Evolutionary conservation across 2,888 invertebrate genomes (phyloP).

Genomic region (Gastracanthus pulcherrimus): DNA sequence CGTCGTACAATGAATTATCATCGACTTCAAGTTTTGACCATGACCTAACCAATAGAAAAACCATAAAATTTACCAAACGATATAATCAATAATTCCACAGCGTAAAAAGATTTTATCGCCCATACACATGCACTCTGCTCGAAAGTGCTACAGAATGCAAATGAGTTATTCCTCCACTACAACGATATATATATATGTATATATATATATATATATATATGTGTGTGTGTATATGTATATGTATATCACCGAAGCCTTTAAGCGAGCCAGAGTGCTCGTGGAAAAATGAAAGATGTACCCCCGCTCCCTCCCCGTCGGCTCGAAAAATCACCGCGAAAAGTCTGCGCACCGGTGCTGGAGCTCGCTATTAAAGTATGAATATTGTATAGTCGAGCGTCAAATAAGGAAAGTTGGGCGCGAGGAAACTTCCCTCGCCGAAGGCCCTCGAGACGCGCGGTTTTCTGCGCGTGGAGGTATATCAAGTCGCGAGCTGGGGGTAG

Average conservation of each 20-base stretch:
- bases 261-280: not conserved
- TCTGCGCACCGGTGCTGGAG: not conserved
- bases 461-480: conserved; percentile 2
- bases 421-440: conserved; percentile 35
- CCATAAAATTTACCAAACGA: no score
- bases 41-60: no score
- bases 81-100: no score
- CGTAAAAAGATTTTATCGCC: not conserved
- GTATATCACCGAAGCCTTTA: conserved; percentile 1
- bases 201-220: not conserved
- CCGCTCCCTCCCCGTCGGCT: not conserved
- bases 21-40: no score
- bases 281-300: conserved; percentile 30
- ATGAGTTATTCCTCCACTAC: conserved; percentile 15
- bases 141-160: not conserved
- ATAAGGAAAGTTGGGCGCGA: conserved; percentile 53
- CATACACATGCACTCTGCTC: no score
- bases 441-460: conserved; percentile 31
- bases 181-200: no score
- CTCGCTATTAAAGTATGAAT: conserved; percentile 57
- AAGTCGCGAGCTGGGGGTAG: conserved; percentile 11
- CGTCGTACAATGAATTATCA: no score
- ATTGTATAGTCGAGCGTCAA: conserved; percentile 55
- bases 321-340: conserved; percentile 42
- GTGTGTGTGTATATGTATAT: not conserved